Evolutionary conservation across 2,888 invertebrate genomes (phyloP), one percentile per base, ranked within the genome.

Genomic region (Coenonympha arcania): DNA sequence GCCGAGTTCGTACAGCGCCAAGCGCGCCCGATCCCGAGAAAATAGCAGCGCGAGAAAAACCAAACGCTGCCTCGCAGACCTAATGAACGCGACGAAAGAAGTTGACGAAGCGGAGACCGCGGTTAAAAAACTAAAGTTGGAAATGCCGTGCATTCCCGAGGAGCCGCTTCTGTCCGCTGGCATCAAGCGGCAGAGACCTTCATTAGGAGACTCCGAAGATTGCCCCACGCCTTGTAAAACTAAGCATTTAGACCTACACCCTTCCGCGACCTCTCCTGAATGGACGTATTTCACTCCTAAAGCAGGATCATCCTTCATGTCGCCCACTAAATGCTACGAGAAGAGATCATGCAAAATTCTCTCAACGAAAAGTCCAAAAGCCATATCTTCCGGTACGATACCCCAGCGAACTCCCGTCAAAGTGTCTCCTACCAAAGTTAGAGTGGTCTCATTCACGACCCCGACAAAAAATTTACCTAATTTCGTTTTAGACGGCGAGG

Each of bases 391-490:
- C 9, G 56, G 47, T 8, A 52, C 63, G 4, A 37, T 50, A 3
- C 54, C 62, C 9, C 59, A 60, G 13, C 50, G 62, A n/a, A 68
- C 71, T 0, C 71, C 76, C 0, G 54, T 63, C n/a, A 60, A 65
- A 46, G 66, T 62, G 19, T 68, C 70, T 1, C 77, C 75, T 0
- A 56, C 55, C 3, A 71, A 74, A 55, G 57, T 68, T 0, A 64
- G 74, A 31, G 56, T 71, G 58, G 54, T 73, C 56, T 55, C 75
- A 59, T 66, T 75, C 52, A 54, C 64, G 40, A 90, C 92, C 1
- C 92, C 92, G 0, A 92, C 92, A 0, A 85, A 88, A 11, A 90
- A 93, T 69, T 72, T 95, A 53, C 95, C 95, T 0, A 92, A 95
- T 77, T 95, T 88, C 63, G 93, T 93, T 0, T 59, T 91, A 9